Evolutionary conservation across 2,888 invertebrate genomes (phyloP).

Genomic region (Carabus problematicus): DNA sequence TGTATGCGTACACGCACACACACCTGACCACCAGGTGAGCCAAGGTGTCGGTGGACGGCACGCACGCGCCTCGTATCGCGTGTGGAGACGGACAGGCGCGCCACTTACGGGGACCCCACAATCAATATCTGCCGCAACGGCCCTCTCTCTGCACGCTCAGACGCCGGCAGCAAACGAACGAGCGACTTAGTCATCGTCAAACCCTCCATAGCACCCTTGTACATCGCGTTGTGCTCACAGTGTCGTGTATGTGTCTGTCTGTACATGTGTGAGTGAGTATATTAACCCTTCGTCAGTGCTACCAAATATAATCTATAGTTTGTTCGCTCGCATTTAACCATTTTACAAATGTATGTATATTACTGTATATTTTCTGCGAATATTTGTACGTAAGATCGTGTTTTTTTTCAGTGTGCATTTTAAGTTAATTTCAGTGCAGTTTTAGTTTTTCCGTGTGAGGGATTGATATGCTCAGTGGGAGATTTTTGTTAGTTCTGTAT

Average conservation of each 20-base stretch:
- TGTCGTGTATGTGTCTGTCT: conserved; percentile 49
- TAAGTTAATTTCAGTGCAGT: too few relatives aligned
- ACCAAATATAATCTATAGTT: too few relatives aligned
- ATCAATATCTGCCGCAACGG: conserved; percentile 50
- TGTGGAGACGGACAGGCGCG: conserved; percentile 58
- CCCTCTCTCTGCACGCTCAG: conserved; percentile 25
- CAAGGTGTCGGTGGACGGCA: conserved; percentile 57
- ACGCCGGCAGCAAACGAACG: conserved; percentile 56
- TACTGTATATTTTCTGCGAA: too few relatives aligned
- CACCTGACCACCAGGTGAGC: conserved; percentile 42
- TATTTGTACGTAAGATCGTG: conserved; percentile 29
- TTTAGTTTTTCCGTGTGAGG: conserved; percentile 1
- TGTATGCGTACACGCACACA: background rate
- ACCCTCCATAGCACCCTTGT: conserved; percentile 60
- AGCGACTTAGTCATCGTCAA: conserved; percentile 61
- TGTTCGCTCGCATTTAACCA: too few relatives aligned
- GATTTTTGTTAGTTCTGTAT: conserved; percentile 19
- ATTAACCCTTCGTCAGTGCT: too few relatives aligned
- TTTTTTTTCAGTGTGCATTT: conserved; percentile 44
- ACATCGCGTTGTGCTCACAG: conserved; percentile 45
- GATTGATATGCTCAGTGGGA: conserved; percentile 12
- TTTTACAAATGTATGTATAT: too few relatives aligned
- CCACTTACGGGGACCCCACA: conserved; percentile 47
- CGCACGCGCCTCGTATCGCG: conserved; percentile 60
- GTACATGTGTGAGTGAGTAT: conserved; percentile 56